Base-by-base conservation (phyloP, 2,113 vertebrate genomes). In the Apus apus region DNA sequence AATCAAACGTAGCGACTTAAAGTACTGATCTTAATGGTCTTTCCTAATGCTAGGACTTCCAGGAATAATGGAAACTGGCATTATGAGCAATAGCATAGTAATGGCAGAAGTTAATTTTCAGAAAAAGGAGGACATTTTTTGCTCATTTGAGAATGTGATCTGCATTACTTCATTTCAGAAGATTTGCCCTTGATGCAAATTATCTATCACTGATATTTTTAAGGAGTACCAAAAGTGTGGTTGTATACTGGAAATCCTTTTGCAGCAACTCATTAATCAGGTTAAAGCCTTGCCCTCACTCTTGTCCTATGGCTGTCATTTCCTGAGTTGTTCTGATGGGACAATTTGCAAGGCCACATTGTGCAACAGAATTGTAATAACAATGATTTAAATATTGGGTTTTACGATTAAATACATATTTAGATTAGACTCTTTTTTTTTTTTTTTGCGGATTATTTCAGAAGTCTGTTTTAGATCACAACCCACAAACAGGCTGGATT, bases 1-100 rank as follows among this genome's bases (percentile, higher is more conserved):
- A 86, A 94, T 94, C 72, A 94, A 90, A 80, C 20, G 19, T 40
- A 81, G 45, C 57, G 48, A 57, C 67, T 62, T 58, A 83, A 88
- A 90, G 38, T 43, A 83, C 65, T 86, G 88, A 53, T 83, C 94
- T 95, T 75, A 95, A 92, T 68, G 27, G 79, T 80, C 60, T 81
- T 27, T 67, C 88, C 68, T 90, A 81, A 73, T 75, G 27, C 30
- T 57, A 43, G n/a, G 27, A 84, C 68, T 96, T 95, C 73, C 92
- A 92, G 64, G 85, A 91, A 94, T 86, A 71, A 86, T 54, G 71
- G 60, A 89, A 82, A 91, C 66, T 25, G 22, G 26, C 61, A 65
- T 90, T 68, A 78, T 61, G 19, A 92, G 26, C 81, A 90, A 57
- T 11, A 89, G 13, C 36, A 62, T 1, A 58, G 48, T 83, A 85